A percentile compares a stretch with the other conserved stretches of the same genome.
These are phyloP conservation scores for Menidia beryllina DNA, from an alignment of 2,113 vertebrate genomes.

Conservation along the genomic window DNA sequence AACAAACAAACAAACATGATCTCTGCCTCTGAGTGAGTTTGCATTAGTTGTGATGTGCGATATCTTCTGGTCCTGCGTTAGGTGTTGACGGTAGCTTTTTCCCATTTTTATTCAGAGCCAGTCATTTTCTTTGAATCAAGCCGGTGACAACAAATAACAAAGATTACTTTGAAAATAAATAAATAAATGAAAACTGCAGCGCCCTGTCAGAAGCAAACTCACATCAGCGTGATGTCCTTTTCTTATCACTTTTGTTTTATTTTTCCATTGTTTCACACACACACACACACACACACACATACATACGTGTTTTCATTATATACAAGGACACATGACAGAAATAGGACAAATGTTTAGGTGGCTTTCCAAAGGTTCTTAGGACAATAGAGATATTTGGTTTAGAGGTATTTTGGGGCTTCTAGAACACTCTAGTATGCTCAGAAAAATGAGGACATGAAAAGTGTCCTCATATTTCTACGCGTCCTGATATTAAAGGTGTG, in stretches of 20 bases:
- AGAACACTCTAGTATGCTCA: too few relatives aligned
- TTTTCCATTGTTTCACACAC: neutral
- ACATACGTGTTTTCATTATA: too few relatives aligned
- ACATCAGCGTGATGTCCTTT: neutral
- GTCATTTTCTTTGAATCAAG: constrained; percentile 19
- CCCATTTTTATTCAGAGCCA: constrained; percentile 16
- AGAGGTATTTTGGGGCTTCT: too few relatives aligned
- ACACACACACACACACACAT: too few relatives aligned
- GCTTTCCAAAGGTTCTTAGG: too few relatives aligned
- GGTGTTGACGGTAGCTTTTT: constrained; percentile 7
- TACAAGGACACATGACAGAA: too few relatives aligned
- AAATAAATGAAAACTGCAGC: constrained; percentile 5
- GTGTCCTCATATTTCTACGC: too few relatives aligned
- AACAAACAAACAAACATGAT: neutral
- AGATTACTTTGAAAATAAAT: neutral
- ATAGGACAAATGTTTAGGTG: too few relatives aligned
- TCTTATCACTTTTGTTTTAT: neutral
- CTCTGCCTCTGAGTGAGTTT: neutral
- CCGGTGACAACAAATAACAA: constrained; percentile 4
- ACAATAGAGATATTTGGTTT: too few relatives aligned
- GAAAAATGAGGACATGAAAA: too few relatives aligned
- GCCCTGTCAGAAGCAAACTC: neutral
- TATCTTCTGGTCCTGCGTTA: neutral
- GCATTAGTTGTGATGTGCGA: neutral
- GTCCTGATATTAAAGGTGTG: too few relatives aligned